These are phyloP conservation scores for silkworm (Bombyx mori) DNA, from an alignment of 1,140 invertebrate genomes.

Conservation along the genomic window ASM3026992v2 NC_085118.1:3419001-3419500, in stretches of 20 bases:
- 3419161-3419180: no score
- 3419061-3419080: no score
- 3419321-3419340: slow-evolving; percentile 2
- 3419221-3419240: no score
- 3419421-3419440: slow-evolving; percentile 20
- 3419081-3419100: no score
- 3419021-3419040: slow-evolving; percentile 12
- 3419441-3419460: slow-evolving; percentile 15
- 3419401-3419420: slow-evolving; percentile 11
- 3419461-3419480: slow-evolving; percentile 12
- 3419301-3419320: not conserved
- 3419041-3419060: not conserved
- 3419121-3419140: no score
- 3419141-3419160: no score
- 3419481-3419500: not conserved
- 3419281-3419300: not conserved
- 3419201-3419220: no score
- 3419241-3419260: no score
- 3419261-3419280: not conserved
- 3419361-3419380: slow-evolving; percentile 14
- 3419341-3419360: slow-evolving; percentile 18
- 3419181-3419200: no score
- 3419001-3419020: slow-evolving; percentile 5
- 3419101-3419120: no score
- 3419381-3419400: slow-evolving; percentile 21